Base-by-base conservation (phyloP, 2,797 vertebrate genomes). In the Thripadectes ignobilis region DNA sequence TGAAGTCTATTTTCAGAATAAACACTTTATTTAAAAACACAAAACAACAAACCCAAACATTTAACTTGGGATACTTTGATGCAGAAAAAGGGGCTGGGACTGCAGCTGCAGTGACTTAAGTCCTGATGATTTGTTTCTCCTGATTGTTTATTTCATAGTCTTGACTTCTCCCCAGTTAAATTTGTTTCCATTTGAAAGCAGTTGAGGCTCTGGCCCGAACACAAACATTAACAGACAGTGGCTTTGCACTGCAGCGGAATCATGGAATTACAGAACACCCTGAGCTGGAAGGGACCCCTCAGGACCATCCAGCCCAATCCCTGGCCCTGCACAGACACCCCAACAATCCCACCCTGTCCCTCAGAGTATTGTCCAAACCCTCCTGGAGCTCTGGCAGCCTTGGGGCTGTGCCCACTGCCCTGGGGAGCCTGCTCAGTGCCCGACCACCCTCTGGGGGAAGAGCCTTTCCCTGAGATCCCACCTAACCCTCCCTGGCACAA, bases 1-100 rank as follows among this genome's bases (percentile, higher is more conserved):
- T 90, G 77, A 75, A 93, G 85, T 75, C 80, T 87, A 10, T 94
- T 82, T 96, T 71, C 85, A 97, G 93, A 94, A 85, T 66, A 89
- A 93, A 93, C 58, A 74, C 79, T 92, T 93, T 43, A 46, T 79
- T 95, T 94, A 15, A 59, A 52, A 91, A 85, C n/a, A 23, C 43
- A 74, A 67, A 92, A 63, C 62, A 72, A 67, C 59, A 61, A 85
- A 73, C 6, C 75, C 72, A 89, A 91, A 67, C 65, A 34, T 89
- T 88, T 71, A 59, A 39, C 85, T 32, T 43, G 48, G 72, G 38
- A 45, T 84, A 23, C 59, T 93, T 71, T 26, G 30, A 36, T 68
- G 90, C 68, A 27, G 43, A 41, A 55, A 75, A 39, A 75, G 51
- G 32, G 10, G 27, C 14, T 57, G 65, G 21, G 41, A 30, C 45